These are phyloP conservation scores for Aphelocoma coerulescens DNA, from an alignment of 2,113 vertebrate species.

Conservation along the genomic window DNA sequence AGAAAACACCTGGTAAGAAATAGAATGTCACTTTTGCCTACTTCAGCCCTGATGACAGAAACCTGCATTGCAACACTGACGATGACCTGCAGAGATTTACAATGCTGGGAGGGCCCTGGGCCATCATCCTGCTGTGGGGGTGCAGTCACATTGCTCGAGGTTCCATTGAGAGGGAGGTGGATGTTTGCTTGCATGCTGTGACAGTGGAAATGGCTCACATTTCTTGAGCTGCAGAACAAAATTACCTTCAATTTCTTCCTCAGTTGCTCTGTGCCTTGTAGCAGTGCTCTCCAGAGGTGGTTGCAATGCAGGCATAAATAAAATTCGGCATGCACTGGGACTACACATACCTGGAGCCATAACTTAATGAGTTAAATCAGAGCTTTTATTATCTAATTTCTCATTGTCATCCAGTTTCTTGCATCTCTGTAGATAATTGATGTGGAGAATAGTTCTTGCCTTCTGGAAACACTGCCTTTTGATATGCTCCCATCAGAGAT, in stretches of 20 bases:
- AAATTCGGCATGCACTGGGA: not conserved
- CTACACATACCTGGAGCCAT: not conserved
- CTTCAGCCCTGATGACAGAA: not conserved
- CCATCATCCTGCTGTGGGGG: not conserved
- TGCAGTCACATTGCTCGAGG: not conserved
- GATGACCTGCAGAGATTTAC: not conserved
- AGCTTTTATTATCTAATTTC: conserved; percentile 31
- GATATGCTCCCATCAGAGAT: not conserved
- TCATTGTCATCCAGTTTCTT: not conserved
- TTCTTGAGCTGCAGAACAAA: not conserved
- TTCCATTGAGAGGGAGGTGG: not conserved
- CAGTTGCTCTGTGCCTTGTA: not conserved
- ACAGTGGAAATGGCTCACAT: not conserved
- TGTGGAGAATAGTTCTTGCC: not conserved
- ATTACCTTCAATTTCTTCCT: not conserved
- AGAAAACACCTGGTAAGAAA: not conserved
- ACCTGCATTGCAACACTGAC: not conserved
- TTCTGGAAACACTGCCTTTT: conserved; percentile 33
- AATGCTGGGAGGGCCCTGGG: not conserved
- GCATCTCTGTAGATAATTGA: not conserved
- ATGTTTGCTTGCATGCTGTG: not conserved
- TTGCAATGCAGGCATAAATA: not conserved
- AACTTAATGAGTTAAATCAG: conserved; percentile 29
- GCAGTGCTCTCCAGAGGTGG: not conserved
- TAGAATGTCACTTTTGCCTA: not conserved